Base-by-base conservation (phyloP, 2,113 vertebrate species). In the Melierax canorus region DNA sequence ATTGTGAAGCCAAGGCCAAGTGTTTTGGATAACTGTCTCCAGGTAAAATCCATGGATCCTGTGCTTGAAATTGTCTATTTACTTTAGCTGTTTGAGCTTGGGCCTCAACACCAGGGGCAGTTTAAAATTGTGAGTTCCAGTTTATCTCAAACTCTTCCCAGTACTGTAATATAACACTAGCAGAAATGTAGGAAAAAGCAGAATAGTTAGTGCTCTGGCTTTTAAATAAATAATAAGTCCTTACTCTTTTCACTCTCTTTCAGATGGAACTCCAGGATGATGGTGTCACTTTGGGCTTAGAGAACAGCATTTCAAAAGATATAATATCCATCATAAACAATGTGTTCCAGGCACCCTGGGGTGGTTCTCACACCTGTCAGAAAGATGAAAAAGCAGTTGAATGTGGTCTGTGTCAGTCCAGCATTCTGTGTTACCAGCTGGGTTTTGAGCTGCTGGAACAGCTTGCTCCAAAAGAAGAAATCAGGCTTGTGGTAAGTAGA, bases 201-300 rank as follows among this genome's bases (percentile, higher is more conserved):
- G 46, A 69, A 48, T 39, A 83, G 20, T 67, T 93, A 74, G 24
- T 48, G 12, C 77, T 74, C 20, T 87, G 41, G 30, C 51, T 96
- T 92, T 75, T 86, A 92, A 83, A 84, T 64, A 55, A 88, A 63
- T 90, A 48, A 60, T 86, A 96, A 91, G 94, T 97, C 38, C 29
- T 56, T 91, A 75, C 36, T 76, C 20, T 71, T 53, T 63, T 84
- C 19, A 24, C 27, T 95, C 48, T 95, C 76, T 98, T 98, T 96
- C 98, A 99, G 99, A 99, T 99, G 99, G 99, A 99, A 97, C 98
- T 99, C 46, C 99, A 99, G 97, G 99, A 99, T 94, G 99, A 99
- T 46, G 99, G 99, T 62, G 98, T 99, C 97, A 99, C 99, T 66
- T 97, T 99, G 98, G 99, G 99, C 69, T 98, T 99, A 95, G 99